These are phyloP conservation scores for Nesogale talazaci DNA, from an alignment of 2,113 vertebrate genomes.

Conservation along the genomic window DNA sequence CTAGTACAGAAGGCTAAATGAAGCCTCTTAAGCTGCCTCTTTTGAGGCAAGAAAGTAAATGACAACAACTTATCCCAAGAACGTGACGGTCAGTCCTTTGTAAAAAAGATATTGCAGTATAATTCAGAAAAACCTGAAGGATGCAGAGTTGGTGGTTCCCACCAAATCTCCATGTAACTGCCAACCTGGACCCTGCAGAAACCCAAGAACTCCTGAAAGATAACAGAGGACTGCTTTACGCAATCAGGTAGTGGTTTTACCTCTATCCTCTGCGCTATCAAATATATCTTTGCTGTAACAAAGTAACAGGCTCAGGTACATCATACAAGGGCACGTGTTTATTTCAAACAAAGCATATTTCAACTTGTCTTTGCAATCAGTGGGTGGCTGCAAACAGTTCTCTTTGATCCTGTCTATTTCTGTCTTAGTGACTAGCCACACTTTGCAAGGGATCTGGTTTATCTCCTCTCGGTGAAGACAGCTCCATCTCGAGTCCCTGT, in stretches of 20 bases:
- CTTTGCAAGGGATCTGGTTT: no score
- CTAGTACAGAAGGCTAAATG: background rate
- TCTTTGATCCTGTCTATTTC: no score
- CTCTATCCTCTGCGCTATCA: background rate
- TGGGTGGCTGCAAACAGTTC: no score
- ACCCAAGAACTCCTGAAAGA: background rate
- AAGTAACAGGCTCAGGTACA: background rate
- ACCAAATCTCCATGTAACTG: background rate
- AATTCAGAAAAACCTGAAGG: background rate
- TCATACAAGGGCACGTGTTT: background rate
- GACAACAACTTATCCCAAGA: background rate
- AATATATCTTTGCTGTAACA: background rate
- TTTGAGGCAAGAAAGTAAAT: background rate
- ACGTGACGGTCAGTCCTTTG: background rate
- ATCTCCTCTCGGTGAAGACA: no score
- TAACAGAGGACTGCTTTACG: background rate
- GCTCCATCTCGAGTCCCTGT: no score
- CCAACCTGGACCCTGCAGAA: background rate
- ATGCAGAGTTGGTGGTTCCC: background rate
- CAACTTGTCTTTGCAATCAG: no score
- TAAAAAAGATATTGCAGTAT: background rate
- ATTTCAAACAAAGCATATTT: no score
- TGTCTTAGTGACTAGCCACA: no score
- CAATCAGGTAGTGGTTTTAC: background rate
- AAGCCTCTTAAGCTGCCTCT: background rate